These are phyloP conservation scores for Melanotaenia nigrans DNA, from an alignment of 2,797 vertebrate genomes.

Conservation along the genomic window DNA sequence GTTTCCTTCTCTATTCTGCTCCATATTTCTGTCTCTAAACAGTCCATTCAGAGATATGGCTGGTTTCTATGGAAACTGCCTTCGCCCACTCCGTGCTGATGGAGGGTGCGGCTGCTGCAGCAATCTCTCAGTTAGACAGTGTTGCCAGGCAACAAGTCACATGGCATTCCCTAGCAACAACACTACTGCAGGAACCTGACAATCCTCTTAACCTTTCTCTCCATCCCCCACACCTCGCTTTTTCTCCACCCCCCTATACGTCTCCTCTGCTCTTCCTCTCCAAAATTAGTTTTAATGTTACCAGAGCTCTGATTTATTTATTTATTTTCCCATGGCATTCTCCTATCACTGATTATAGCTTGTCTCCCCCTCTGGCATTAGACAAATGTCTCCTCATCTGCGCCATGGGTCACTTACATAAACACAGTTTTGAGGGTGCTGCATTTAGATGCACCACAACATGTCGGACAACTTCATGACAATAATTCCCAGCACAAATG, in stretches of 20 bases:
- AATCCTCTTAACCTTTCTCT: conserved; percentile 83
- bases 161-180: conserved; percentile 87
- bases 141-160: conserved; percentile 86
- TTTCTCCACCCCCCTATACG: conserved; percentile 36
- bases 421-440: conserved; percentile 46
- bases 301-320: conserved; percentile 43
- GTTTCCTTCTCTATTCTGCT: conserved; percentile 37
- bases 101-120: conserved; percentile 83
- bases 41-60: conserved; percentile 78
- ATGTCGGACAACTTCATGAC: conserved; percentile 40
- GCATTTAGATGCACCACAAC: conserved; percentile 55
- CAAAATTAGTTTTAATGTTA: conserved; percentile 61
- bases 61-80: conserved; percentile 84
- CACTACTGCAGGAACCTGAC: conserved; percentile 84
- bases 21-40: conserved; percentile 54
- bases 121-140: conserved; percentile 81
- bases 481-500: conserved; percentile 37
- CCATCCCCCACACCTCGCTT: conserved; percentile 71
- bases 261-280: conserved; percentile 55
- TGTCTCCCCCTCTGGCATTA: conserved; percentile 56
- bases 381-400: conserved; percentile 68
- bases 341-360: conserved; percentile 56
- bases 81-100: conserved; percentile 82
- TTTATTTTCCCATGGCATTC: conserved; percentile 1
- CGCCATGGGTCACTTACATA: conserved; percentile 65